Conservation (phyloP, 2,888 invertebrate species). For the Pammene aurita region DNA sequence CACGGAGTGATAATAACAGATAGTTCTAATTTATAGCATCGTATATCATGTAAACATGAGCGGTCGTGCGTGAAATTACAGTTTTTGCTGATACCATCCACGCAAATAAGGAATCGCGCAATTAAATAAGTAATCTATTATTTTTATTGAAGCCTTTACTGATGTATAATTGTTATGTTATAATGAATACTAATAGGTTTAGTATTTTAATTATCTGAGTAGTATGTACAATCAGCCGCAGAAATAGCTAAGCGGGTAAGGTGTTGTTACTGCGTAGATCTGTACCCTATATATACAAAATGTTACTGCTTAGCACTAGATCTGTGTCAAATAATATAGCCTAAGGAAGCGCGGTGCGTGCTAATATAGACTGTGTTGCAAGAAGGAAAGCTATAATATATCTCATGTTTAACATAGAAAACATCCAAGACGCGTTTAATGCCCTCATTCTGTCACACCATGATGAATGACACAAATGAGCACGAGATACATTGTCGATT, state of each 20-base stretch:
- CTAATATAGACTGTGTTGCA: neutral
- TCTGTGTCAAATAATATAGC: neutral
- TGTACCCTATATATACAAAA: neutral
- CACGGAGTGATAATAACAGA: slow-evolving; percentile 17
- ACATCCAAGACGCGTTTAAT: slow-evolving; percentile 1
- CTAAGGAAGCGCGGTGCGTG: neutral
- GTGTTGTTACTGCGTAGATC: no score
- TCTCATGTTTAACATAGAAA: neutral
- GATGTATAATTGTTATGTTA: neutral
- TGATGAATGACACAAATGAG: slow-evolving; percentile 17
- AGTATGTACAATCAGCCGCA: no score
- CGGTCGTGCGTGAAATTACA: slow-evolving; percentile 27
- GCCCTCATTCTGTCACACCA: slow-evolving; percentile 21
- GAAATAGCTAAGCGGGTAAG: no score
- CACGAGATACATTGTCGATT: slow-evolving; percentile 21
- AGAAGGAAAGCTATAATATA: slow-evolving; percentile 1
- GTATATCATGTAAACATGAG: slow-evolving; percentile 32
- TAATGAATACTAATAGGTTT: neutral
- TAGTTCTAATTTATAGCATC: slow-evolving; percentile 30
- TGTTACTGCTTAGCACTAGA: neutral
- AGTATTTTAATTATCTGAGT: no score
- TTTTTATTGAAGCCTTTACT: neutral
- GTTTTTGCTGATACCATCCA: neutral
- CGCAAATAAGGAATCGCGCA: slow-evolving; percentile 8
- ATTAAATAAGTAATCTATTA: slow-evolving; percentile 12